A percentile compares a stretch with the other conserved stretches of the same genome.
Evolutionary conservation across 2,113 vertebrate genomes (phyloP).

Genomic region (Gila orcuttii): DNA sequence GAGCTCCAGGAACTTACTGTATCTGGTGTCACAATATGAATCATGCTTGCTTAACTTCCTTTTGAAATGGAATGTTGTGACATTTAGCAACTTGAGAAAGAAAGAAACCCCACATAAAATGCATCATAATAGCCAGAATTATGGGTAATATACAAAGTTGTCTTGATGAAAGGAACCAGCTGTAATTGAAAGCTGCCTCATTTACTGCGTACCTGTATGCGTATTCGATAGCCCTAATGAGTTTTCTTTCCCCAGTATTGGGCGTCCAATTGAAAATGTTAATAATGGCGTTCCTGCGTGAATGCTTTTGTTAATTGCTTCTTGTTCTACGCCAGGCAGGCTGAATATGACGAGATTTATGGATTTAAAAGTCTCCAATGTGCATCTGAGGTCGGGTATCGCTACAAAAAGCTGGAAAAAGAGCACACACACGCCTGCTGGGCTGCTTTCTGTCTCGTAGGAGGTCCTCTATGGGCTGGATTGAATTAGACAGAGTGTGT

Average conservation of each 20-base stretch:
- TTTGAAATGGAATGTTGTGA: neutral
- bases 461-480: constrained; percentile 19
- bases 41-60: constrained; percentile 2
- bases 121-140: neutral
- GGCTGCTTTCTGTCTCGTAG: constrained; percentile 19
- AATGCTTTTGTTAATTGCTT: constrained; percentile 43
- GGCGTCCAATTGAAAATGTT: constrained; percentile 47
- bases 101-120: neutral
- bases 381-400: constrained; percentile 15
- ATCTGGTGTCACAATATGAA: constrained; percentile 4
- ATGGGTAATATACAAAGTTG: neutral
- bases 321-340: constrained; percentile 11
- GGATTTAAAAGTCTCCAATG: constrained; percentile 42
- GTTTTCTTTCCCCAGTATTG: constrained; percentile 23
- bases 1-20: neutral
- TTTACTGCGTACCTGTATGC: constrained; percentile 20
- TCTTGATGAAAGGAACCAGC: constrained; percentile 38
- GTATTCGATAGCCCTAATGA: constrained; percentile 7
- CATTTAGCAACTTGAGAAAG: neutral
- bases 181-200: constrained; percentile 37
- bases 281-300: constrained; percentile 37
- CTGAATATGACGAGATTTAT: constrained; percentile 50
- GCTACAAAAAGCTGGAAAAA: constrained; percentile 36
- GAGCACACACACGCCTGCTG: constrained; percentile 30
- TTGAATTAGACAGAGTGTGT: constrained; percentile 25